phyloP scores from a whole-genome alignment of 2,888 invertebrate species.

The Parascotia fuliginaria region DNA sequence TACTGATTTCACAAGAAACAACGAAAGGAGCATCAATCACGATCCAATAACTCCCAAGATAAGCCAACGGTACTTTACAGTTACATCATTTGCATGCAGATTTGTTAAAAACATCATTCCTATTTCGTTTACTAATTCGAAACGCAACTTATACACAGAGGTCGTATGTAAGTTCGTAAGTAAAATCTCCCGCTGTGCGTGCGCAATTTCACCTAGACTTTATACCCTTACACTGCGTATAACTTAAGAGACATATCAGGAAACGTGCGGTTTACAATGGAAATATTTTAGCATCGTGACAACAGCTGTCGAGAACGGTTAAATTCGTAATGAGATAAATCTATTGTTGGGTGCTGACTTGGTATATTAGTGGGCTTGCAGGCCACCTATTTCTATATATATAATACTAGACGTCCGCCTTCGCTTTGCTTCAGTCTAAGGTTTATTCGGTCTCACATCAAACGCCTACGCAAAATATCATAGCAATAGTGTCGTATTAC shows the following conservation, averaged over 20 bases:
- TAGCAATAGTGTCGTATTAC: no score
- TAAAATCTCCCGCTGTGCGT: slow-evolving; percentile 53
- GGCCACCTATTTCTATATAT: background rate
- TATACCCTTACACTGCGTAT: slow-evolving; percentile 55
- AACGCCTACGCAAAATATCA: no score
- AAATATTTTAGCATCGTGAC: slow-evolving; percentile 63
- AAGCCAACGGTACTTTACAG: slow-evolving; percentile 27
- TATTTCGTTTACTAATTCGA: slow-evolving; percentile 25
- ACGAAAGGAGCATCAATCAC: background rate
- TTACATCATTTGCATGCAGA: slow-evolving; percentile 23
- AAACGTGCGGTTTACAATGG: slow-evolving; percentile 56
- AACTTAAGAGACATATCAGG: slow-evolving; percentile 61
- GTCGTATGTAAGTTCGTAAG: slow-evolving; percentile 1
- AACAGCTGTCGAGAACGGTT: slow-evolving; percentile 61
- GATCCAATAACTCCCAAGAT: background rate
- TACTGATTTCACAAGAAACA: background rate
- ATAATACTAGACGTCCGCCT: background rate
- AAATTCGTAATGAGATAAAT: slow-evolving; percentile 65
- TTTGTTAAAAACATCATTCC: slow-evolving; percentile 20
- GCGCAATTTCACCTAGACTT: slow-evolving; percentile 53
- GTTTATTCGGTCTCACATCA: no score
- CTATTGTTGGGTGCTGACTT: slow-evolving; percentile 37
- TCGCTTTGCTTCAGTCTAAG: no score
- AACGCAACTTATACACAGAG: slow-evolving; percentile 18
- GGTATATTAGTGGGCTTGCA: slow-evolving; percentile 27